phyloP scores from a whole-genome alignment of 2,888 invertebrate genomes.

The Loripinus fragilis region DNA sequence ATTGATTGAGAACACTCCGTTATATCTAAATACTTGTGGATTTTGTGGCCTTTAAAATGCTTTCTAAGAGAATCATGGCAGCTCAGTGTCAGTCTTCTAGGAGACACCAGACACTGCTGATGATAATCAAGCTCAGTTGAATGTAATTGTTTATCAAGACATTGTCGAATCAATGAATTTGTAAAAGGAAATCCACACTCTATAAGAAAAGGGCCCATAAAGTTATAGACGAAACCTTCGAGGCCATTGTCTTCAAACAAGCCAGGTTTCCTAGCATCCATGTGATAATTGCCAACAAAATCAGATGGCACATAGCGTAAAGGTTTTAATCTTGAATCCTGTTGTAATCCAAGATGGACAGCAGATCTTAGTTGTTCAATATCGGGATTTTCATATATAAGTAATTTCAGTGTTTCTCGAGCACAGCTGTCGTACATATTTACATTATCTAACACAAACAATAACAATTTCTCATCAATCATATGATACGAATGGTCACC shows the following conservation, averaged over 20 bases:
- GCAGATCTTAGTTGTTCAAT: neutral
- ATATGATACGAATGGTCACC: neutral
- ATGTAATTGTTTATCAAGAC: neutral
- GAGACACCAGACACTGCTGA: neutral
- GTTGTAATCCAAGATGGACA: neutral
- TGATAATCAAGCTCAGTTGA: neutral
- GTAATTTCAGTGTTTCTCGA: neutral
- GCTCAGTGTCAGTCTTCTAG: neutral
- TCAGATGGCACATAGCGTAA: neutral
- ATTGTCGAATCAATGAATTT: neutral
- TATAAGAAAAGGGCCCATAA: neutral
- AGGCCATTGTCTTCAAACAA: neutral
- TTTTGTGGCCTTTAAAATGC: neutral
- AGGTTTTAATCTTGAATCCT: neutral
- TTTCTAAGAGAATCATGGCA: neutral
- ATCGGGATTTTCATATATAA: conserved; percentile 2
- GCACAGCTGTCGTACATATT: neutral
- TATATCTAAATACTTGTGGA: neutral
- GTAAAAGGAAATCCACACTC: neutral
- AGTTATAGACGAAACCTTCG: neutral
- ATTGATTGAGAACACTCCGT: neutral
- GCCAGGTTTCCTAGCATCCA: neutral
- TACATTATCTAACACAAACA: neutral
- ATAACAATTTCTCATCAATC: neutral
- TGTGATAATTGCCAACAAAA: neutral